These are phyloP conservation scores for Nerophis ophidion DNA, from an alignment of 2,113 vertebrate genomes.

Conservation along the genomic window DNA sequence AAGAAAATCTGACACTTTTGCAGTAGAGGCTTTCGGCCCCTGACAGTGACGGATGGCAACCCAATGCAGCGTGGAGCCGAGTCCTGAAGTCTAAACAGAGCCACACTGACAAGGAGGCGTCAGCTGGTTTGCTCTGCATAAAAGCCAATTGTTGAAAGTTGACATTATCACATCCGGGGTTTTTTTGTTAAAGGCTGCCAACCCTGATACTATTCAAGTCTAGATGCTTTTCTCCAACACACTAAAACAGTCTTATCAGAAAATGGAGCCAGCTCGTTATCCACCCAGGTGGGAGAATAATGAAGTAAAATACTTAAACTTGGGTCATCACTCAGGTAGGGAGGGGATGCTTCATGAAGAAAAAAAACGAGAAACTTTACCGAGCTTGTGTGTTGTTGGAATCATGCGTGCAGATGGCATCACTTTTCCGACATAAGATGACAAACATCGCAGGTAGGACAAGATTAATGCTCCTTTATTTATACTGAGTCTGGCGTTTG, in stretches of 20 bases:
- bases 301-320: slow-evolving; percentile 12
- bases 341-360: too few relatives aligned
- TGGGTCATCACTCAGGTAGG: slow-evolving; percentile 13
- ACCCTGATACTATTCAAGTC: slow-evolving; percentile 37
- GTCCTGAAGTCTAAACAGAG: neutral
- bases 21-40: neutral
- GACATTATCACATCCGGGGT: slow-evolving; percentile 25
- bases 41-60: slow-evolving; percentile 25
- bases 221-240: slow-evolving; percentile 37
- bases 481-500: too few relatives aligned
- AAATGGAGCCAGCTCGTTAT: slow-evolving; percentile 11
- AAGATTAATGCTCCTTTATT: too few relatives aligned
- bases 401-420: too few relatives aligned
- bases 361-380: too few relatives aligned
- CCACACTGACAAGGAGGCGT: slow-evolving; percentile 30
- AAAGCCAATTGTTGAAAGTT: slow-evolving; percentile 1
- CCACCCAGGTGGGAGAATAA: slow-evolving; percentile 9
- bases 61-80: neutral
- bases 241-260: slow-evolving; percentile 40
- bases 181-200: slow-evolving; percentile 28
- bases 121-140: slow-evolving; percentile 13
- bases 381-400: too few relatives aligned
- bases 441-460: too few relatives aligned
- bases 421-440: too few relatives aligned
- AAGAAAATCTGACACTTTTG: slow-evolving; percentile 8